Evolutionary conservation across 2,888 invertebrate genomes (phyloP).

Genomic region (Gisinianus flammeolus): DNA sequence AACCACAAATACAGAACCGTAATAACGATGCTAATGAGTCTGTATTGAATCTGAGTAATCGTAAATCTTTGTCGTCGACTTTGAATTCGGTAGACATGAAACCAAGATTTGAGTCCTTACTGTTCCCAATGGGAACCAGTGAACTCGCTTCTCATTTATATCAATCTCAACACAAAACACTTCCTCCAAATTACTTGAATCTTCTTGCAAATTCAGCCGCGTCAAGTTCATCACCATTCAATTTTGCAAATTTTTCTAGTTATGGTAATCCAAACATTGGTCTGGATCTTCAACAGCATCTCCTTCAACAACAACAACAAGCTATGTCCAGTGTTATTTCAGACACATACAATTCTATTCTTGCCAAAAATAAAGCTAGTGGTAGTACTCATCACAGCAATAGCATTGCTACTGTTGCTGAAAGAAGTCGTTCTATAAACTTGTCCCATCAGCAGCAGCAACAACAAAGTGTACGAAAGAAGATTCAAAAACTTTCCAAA

Average conservation of each 20-base stretch:
- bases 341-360: background rate
- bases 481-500: background rate
- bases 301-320: slow-evolving; percentile 14
- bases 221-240: background rate
- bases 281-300: background rate
- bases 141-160: background rate
- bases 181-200: background rate
- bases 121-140: background rate
- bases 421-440: background rate
- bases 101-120: background rate
- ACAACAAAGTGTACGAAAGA: background rate
- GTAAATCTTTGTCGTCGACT: background rate
- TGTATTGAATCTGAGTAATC: slow-evolving; percentile 3
- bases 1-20: background rate
- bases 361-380: background rate
- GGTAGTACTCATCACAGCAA: background rate
- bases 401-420: background rate
- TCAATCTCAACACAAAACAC: background rate
- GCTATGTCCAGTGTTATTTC: slow-evolving; percentile 2
- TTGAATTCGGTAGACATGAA: background rate
- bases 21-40: background rate
- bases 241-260: background rate
- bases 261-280: background rate
- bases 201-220: background rate
- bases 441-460: background rate